Evolutionary conservation across 2,888 invertebrate species (phyloP).

Genomic region (Agrochola litura): DNA sequence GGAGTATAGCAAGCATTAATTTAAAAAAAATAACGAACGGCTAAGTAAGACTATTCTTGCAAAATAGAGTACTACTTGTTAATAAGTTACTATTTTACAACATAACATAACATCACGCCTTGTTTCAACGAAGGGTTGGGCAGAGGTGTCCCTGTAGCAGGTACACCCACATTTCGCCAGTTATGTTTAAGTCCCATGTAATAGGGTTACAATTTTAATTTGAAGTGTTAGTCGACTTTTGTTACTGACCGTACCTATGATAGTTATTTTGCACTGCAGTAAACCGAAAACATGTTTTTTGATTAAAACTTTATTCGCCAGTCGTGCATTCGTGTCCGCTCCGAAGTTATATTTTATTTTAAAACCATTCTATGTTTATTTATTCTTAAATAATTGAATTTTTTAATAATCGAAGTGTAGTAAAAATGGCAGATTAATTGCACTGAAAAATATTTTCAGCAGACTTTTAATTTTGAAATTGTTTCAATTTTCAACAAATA

Average conservation of each 20-base stretch:
- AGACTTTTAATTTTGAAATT: slow-evolving; percentile 3
- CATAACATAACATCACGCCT: too few relatives aligned
- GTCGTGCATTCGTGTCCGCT: background rate
- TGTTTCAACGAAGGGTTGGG: too few relatives aligned
- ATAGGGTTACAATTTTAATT: too few relatives aligned
- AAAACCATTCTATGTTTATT: slow-evolving; percentile 11
- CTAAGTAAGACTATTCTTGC: background rate
- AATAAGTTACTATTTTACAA: too few relatives aligned
- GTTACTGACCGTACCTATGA: background rate
- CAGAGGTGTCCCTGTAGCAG: too few relatives aligned
- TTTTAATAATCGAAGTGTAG: slow-evolving; percentile 2
- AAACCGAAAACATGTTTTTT: slow-evolving; percentile 15
- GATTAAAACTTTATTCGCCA: slow-evolving; percentile 1
- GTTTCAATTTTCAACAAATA: background rate
- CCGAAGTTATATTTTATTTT: background rate
- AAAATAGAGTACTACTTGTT: background rate
- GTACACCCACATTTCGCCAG: too few relatives aligned
- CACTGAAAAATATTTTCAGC: slow-evolving; percentile 8
- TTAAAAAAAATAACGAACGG: background rate
- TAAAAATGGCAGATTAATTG: background rate
- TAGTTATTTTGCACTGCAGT: slow-evolving; percentile 1
- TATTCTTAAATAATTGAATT: background rate
- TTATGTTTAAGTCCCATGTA: too few relatives aligned
- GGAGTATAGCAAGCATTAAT: background rate
- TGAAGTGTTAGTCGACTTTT: background rate